Evolutionary conservation across 2,797 vertebrate genomes (phyloP).

Genomic region (Urophycis tenuis): DNA sequence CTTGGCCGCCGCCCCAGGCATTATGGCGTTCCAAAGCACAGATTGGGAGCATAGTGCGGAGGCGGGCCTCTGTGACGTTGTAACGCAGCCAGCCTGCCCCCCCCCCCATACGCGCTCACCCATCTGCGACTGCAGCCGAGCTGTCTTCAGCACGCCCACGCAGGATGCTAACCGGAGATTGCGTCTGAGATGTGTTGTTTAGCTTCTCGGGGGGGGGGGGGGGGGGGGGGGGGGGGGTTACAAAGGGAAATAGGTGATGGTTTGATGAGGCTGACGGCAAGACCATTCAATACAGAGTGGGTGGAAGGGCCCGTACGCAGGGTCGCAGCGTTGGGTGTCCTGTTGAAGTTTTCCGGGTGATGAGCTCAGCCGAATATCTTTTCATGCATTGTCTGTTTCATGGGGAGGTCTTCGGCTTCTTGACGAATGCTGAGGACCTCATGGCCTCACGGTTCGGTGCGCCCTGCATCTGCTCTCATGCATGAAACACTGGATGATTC

Average conservation of each 20-base stretch:
- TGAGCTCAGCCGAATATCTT: neutral
- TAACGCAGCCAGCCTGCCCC: slow-evolving; percentile 37
- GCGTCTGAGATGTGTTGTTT: neutral
- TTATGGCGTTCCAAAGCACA: slow-evolving; percentile 54
- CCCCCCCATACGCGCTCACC: slow-evolving; percentile 14
- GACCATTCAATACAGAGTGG: neutral
- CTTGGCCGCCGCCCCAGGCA: slow-evolving; percentile 53
- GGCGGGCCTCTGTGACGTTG: slow-evolving; percentile 54
- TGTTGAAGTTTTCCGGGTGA: neutral
- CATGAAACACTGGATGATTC: slow-evolving; percentile 20
- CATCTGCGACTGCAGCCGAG: slow-evolving; percentile 56
- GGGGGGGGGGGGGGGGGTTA: too few relatives aligned
- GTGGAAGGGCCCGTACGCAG: too few relatives aligned
- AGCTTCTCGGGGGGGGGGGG: neutral
- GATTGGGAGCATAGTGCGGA: slow-evolving; percentile 57
- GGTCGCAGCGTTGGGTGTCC: too few relatives aligned
- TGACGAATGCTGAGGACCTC: slow-evolving; percentile 30
- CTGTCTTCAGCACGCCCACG: slow-evolving; percentile 45
- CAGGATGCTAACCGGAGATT: neutral
- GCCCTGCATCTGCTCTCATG: slow-evolving; percentile 18
- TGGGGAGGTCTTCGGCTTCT: slow-evolving; percentile 21
- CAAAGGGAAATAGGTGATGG: neutral
- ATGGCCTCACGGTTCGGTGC: slow-evolving; percentile 11
- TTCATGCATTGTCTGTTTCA: neutral
- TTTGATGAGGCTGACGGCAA: neutral